Conservation (phyloP, 2,797 vertebrate species). For the Coccyzus lansbergi region DNA sequence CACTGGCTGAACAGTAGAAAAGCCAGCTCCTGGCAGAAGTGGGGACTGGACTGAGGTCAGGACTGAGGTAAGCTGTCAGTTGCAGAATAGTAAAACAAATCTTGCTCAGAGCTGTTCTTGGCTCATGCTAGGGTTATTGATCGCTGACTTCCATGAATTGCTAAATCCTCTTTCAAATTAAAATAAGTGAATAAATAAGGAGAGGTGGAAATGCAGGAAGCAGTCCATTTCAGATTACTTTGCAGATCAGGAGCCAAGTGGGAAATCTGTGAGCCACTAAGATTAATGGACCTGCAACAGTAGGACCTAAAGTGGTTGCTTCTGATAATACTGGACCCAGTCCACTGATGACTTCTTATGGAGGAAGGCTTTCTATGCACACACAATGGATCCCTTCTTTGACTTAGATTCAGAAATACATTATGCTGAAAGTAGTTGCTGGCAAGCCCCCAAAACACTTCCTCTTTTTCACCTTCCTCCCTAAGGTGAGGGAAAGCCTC, state of each 20-base stretch:
- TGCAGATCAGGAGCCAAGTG: not conserved
- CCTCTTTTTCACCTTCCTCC: not conserved
- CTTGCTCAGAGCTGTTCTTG: conserved; percentile 11
- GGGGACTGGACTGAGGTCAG: not conserved
- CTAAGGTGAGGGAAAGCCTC: not conserved
- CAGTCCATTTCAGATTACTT: conserved; percentile 9
- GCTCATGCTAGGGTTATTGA: not conserved
- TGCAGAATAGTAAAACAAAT: fast-evolving
- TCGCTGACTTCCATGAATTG: not conserved
- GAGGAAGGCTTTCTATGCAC: fast-evolving
- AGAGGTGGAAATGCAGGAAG: not conserved
- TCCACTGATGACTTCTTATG: not conserved
- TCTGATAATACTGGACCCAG: not conserved
- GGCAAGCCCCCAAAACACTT: not conserved
- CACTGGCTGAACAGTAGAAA: not conserved
- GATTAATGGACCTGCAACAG: not conserved
- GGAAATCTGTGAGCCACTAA: not conserved
- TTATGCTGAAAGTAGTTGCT: not conserved
- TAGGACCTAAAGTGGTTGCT: not conserved
- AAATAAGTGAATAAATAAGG: conserved; percentile 53
- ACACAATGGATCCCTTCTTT: not conserved
- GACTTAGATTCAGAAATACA: not conserved
- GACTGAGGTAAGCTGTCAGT: not conserved
- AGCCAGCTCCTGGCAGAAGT: not conserved
- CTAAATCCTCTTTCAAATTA: conserved; percentile 51